Base-by-base conservation (phyloP, 2,797 vertebrate genomes). In the Pseudomugil tenellus region DNA sequence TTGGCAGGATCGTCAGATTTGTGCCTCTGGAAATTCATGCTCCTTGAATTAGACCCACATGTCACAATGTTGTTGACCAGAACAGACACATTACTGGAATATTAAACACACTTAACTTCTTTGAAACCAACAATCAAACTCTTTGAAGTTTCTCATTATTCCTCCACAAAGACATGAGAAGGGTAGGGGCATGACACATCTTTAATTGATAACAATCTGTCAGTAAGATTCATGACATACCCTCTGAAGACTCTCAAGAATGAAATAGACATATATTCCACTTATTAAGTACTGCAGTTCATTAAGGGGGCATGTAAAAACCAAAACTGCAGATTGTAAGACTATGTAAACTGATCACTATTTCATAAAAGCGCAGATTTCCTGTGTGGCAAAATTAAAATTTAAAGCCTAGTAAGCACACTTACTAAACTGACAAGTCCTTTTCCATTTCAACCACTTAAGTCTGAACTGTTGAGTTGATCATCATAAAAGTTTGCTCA, bases 11-110 rank as follows among this genome's bases (percentile, higher is more conserved):
- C 91, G 93, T 96, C 94, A 95, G 94, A 93, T 94, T 90, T 92
- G 89, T 91, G 93, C 93, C 94, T 95, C 94, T 95, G 95, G 96
- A 96, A 96, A 96, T 95, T 85, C 96, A 96, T 95, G 95, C 93
- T 94, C 92, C 94, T 93, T 93, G 91, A 96, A 96, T 97, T 96
- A 96, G 91, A 83, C 91, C 95, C 95, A 96, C 95, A 96, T 97
- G 96, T 96, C 94, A 95, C 92, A 93, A 92, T 70, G 88, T 93
- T 94, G 77, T 92, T 83, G 90, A 95, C 94, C 94, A 94, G 94
- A 89, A 91, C 76, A 87, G 93, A 94, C 94, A 95, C 94, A 94
- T 94, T 92, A 94, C 92, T 94, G 86, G 87, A 95, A 95, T 93
- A 93, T 93, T 92, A 94, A 96, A 96, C 94, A 90, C 91, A 87